Evolutionary conservation across 2,113 vertebrate species (phyloP).

Genomic region (Sylvia atricapilla): DNA sequence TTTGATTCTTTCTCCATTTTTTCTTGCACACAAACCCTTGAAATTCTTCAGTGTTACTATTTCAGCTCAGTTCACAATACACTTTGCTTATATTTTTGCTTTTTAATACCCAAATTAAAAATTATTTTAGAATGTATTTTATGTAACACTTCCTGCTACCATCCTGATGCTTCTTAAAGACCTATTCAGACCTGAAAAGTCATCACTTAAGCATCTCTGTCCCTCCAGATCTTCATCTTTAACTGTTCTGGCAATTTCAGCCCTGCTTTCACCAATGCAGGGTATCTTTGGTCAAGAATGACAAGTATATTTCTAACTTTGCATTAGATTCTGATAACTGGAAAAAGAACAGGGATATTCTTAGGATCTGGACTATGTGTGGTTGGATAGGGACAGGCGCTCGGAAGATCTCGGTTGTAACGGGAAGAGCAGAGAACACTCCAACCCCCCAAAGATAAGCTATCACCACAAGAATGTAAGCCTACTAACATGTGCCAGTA

Average conservation of each 20-base stretch:
- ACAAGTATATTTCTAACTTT: not conserved
- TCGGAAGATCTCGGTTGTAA: too few relatives aligned
- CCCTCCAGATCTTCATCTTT: not conserved
- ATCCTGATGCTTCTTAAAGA: not conserved
- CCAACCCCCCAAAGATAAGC: too few relatives aligned
- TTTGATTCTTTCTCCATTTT: not conserved
- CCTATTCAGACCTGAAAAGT: not conserved
- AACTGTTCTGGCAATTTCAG: not conserved
- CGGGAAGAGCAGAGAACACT: too few relatives aligned
- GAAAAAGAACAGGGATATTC: not conserved
- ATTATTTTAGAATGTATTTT: not conserved
- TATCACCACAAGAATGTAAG: too few relatives aligned
- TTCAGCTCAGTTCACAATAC: not conserved
- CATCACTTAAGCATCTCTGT: not conserved
- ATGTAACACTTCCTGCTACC: not conserved
- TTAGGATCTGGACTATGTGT: not conserved
- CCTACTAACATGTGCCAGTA: too few relatives aligned
- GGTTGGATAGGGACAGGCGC: too few relatives aligned
- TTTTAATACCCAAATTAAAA: not conserved
- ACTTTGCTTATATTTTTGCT: not conserved
- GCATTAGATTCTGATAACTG: not conserved
- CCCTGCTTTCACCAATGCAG: not conserved
- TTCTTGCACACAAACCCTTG: not conserved
- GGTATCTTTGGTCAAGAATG: not conserved
- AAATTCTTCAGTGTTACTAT: not conserved